Percentiles rank a stretch among this genome's conserved stretches.
Conservation (phyloP, 2,888 invertebrate species). For the Seladonia tumulorum region DNA sequence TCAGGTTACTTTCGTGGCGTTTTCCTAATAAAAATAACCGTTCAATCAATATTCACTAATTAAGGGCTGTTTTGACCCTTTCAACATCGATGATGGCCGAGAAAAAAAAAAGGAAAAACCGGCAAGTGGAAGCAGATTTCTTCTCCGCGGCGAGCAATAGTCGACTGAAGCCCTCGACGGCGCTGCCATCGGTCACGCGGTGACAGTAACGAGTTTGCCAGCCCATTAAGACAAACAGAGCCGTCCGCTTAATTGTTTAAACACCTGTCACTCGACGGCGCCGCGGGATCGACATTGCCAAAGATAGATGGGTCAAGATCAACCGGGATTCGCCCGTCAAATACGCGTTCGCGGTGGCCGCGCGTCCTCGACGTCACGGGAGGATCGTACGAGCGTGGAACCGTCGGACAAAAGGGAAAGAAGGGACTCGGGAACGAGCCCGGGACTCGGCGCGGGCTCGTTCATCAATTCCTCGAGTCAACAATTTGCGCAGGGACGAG, state of each 20-base stretch:
- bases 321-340: conserved; percentile 41
- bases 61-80: too few species aligned
- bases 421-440: neutral
- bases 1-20: too few species aligned
- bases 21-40: too few species aligned
- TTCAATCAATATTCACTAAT: too few species aligned
- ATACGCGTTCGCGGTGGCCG: conserved; percentile 7
- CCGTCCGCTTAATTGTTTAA: conserved; percentile 45
- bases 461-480: conserved; percentile 66
- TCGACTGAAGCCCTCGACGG: neutral
- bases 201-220: neutral
- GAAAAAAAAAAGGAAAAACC: neutral
- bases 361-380: neutral
- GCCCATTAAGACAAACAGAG: neutral
- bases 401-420: conserved; percentile 1
- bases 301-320: conserved; percentile 30
- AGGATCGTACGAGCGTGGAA: conserved; percentile 5
- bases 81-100: neutral
- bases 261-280: conserved; percentile 47
- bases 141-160: neutral
- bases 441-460: conserved; percentile 22
- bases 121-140: neutral
- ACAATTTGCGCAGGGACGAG: conserved; percentile 58
- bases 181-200: conserved; percentile 1
- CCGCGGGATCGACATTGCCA: conserved; percentile 22